Base-by-base conservation (phyloP, 2,888 invertebrate genomes). In the Nasonovia ribisnigri region DNA sequence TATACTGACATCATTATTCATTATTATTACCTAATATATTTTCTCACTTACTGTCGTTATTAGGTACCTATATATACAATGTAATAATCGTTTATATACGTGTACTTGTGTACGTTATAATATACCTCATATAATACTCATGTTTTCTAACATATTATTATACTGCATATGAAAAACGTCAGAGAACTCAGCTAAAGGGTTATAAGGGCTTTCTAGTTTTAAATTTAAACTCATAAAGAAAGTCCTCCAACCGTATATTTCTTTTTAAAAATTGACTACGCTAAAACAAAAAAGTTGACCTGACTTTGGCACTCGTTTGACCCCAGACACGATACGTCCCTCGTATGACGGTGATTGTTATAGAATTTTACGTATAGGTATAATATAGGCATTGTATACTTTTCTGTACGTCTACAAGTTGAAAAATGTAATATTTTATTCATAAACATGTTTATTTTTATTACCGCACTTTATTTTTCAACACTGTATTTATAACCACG, bases 351-450 rank as follows among this genome's bases (percentile, higher is more conserved):
- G 46, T 29, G 46, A 67, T 89, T 46, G n/a, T 60, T 60, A 29
- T 3, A n/a, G 13, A 54, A 54, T 88, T 88, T 26, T 46, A 46
- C 42, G 42, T 46, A n/a, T 36, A 88, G 86, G 86, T 86, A 46
- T 29, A 51, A 88, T 43, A 89, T 20, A 54, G 20, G 20, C 29
- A 51, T 51, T 86, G 11, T 36, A 43, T 43, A 60, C 89, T 54
- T 88, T 88, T 24, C 88, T 60, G 46, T 89, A 60, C 20, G 43
- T 89, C 60, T 89, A 89, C 89, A 60, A 60, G 89, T 67, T 24
- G 20, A 46, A 89, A 89, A 89, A 46, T 29, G 43, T 43, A 60
- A 89, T 89, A 89, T 89, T 89, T 89, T 60, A 89, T 89, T 89
- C 89, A 89, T 60, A 29, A 3, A 89, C n/a, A 36, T 54, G 36